A percentile compares a stretch with the other conserved stretches of the same genome.
phyloP scores from a whole-genome alignment of 2,888 invertebrate genomes.

The Oegoconia quadripuncta region DNA sequence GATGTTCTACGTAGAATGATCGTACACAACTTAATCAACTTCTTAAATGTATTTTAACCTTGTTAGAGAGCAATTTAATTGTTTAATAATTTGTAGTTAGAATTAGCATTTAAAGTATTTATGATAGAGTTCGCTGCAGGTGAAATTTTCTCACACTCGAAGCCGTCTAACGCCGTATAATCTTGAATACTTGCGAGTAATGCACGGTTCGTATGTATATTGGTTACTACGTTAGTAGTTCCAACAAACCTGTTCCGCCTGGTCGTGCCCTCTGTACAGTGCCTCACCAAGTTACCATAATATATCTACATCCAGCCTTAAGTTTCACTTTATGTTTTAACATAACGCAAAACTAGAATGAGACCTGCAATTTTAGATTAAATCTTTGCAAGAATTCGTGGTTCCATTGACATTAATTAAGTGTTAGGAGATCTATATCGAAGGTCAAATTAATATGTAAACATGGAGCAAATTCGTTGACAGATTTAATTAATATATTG shows the following conservation, averaged over 20 bases:
- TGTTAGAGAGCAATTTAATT: not conserved
- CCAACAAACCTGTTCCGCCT: conserved; percentile 63
- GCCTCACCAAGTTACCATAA: conserved; percentile 35
- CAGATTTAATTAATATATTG: conserved; percentile 6
- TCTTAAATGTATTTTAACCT: not conserved
- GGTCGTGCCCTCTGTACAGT: conserved; percentile 70
- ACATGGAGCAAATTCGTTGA: conserved; percentile 3
- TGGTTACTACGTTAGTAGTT: conserved; percentile 74
- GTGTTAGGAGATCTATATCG: conserved; percentile 27
- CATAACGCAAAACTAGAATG: conserved; percentile 37
- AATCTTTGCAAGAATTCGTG: not conserved
- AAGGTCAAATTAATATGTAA: conserved; percentile 15
- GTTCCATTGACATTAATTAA: conserved; percentile 9
- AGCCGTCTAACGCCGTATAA: conserved; percentile 50
- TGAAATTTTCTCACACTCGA: conserved; percentile 73
- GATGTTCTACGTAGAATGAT: not conserved
- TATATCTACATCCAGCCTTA: conserved; percentile 47
- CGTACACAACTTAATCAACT: not conserved
- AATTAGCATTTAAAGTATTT: conserved; percentile 31
- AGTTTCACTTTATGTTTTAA: conserved; percentile 68
- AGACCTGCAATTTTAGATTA: conserved; percentile 4
- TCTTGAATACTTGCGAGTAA: conserved; percentile 61
- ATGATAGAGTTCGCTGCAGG: conserved; percentile 51
- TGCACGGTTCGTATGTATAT: conserved; percentile 69
- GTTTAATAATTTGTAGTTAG: conserved; percentile 4